These are phyloP conservation scores for Proterorhinus semilunaris DNA, from an alignment of 2,113 vertebrate genomes.

Conservation along the genomic window DNA sequence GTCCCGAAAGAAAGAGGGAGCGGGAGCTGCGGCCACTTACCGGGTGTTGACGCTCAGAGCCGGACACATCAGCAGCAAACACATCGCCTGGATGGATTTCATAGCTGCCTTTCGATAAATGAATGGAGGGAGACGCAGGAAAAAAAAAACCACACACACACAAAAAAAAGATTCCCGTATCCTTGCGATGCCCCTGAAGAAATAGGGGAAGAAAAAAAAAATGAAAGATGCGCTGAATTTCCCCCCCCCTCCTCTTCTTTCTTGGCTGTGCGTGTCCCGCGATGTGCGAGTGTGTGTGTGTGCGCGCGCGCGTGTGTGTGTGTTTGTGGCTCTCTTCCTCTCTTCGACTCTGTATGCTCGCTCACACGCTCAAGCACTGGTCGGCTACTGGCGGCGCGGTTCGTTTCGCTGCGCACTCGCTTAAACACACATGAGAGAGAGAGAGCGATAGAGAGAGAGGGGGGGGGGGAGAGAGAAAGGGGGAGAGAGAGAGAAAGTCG, in stretches of 20 bases:
- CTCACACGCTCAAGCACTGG: slow-evolving; percentile 51
- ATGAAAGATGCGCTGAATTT: neutral
- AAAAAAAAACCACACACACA: neutral
- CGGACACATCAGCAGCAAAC: slow-evolving; percentile 77
- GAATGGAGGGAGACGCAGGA: slow-evolving; percentile 2
- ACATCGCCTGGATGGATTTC: slow-evolving; percentile 79
- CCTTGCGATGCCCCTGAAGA: slow-evolving; percentile 53
- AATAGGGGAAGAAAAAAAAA: too few species aligned
- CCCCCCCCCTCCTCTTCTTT: too few species aligned
- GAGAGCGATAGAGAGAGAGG: slow-evolving; percentile 4
- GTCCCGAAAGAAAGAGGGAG: slow-evolving; percentile 17
- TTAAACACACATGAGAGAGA: slow-evolving; percentile 53
- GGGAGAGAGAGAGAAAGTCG: slow-evolving; percentile 24
- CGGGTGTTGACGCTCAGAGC: slow-evolving; percentile 78
- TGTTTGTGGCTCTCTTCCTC: slow-evolving; percentile 18
- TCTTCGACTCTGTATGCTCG: slow-evolving; percentile 40
- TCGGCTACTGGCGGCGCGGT: slow-evolving; percentile 54
- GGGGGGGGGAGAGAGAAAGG: slow-evolving; percentile 9
- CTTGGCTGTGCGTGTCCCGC: slow-evolving; percentile 45
- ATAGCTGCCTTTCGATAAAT: slow-evolving; percentile 75
- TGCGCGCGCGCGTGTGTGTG: too few species aligned
- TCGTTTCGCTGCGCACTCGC: slow-evolving; percentile 49
- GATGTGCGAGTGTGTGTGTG: slow-evolving; percentile 34
- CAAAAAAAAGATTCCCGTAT: slow-evolving; percentile 17
- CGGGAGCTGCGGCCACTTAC: slow-evolving; percentile 57